Evolutionary conservation across 2,797 vertebrate species (phyloP).

Genomic region (Paramormyrops hopkinsi): DNA sequence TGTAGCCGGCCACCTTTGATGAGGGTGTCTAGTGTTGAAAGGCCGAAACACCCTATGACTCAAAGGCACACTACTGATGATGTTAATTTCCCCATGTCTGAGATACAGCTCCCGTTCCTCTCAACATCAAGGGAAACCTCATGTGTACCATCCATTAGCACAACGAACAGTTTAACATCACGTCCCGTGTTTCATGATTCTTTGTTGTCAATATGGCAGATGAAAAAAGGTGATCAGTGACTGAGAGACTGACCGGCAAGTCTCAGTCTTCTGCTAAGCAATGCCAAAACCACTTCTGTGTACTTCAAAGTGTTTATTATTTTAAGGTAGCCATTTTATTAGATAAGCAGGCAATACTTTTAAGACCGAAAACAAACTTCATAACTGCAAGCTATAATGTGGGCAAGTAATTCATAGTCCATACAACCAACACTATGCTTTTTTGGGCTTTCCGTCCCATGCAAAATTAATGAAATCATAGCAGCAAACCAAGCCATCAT

Average conservation of each 20-base stretch:
- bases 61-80: no score
- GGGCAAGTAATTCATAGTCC: background rate
- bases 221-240: background rate
- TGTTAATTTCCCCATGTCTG: no score
- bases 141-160: no score
- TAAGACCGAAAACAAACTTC: background rate
- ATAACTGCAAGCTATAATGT: background rate
- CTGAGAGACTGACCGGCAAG: background rate
- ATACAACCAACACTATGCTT: background rate
- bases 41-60: no score
- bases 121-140: no score
- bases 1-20: no score
- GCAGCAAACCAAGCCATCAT: background rate
- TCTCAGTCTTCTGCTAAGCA: background rate
- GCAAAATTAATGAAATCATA: conserved; percentile 3
- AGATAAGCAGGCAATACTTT: background rate
- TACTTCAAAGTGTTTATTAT: background rate
- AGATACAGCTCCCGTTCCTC: no score
- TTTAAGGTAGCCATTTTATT: background rate
- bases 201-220: background rate
- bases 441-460: background rate
- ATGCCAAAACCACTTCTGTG: background rate
- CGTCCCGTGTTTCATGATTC: no score
- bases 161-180: no score
- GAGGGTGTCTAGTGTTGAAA: no score